phyloP scores from a whole-genome alignment of 2,888 invertebrate species.

The Hartigia nigra region DNA sequence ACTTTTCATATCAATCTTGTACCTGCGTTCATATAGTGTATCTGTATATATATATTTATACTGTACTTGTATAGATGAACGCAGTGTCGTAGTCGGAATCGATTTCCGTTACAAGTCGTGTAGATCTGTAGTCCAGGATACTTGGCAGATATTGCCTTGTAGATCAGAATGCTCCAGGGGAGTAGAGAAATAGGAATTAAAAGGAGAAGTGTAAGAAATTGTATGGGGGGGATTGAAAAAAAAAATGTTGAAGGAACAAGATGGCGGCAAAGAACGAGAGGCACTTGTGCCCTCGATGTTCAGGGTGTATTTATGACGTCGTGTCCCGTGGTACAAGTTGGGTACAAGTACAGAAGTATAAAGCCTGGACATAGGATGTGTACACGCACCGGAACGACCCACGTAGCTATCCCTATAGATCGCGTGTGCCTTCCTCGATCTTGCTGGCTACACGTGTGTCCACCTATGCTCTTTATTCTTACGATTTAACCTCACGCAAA shows the following conservation, averaged over 20 bases:
- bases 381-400: conserved; percentile 15
- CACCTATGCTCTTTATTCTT: neutral
- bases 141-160: neutral
- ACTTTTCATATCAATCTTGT: neutral
- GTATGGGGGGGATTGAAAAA: conserved; percentile 8
- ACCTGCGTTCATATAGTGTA: neutral
- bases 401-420: conserved; percentile 10
- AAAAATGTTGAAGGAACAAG: conserved; percentile 5
- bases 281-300: conserved; percentile 34
- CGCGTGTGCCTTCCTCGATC: conserved; percentile 7
- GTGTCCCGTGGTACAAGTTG: conserved; percentile 32
- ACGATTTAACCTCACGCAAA: neutral
- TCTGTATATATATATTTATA: neutral
- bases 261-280: neutral
- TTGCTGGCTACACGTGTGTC: neutral
- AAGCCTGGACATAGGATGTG: conserved; percentile 12
- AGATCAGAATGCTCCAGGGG: conserved; percentile 5
- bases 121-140: neutral
- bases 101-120: neutral
- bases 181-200: conserved; percentile 20
- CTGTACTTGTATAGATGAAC: neutral
- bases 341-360: conserved; percentile 29
- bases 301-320: conserved; percentile 41
- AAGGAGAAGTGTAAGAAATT: conserved; percentile 13
- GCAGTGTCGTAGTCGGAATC: neutral